Evolutionary conservation across 2,888 invertebrate species (phyloP), one percentile per base, ranked within the genome.

Genomic region (Bruchidius siliquastri): DNA sequence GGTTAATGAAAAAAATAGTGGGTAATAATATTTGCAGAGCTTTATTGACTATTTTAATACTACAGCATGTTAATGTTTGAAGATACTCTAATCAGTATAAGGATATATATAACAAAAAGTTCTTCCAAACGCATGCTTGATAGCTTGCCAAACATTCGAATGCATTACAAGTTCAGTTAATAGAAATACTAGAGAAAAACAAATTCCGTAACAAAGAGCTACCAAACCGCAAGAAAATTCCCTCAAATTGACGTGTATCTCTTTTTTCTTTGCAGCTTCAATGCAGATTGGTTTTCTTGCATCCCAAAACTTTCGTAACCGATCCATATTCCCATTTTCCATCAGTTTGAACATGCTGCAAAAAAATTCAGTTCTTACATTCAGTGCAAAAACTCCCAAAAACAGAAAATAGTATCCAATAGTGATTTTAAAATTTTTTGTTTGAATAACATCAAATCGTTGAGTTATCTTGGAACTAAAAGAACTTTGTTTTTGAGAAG

Each of bases 141-240:
- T 49, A 13, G 49, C 49, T 4, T 1, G 8, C 49, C 49, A 49
- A 13, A 49, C 49, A 49, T 49, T 8, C 18, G 49, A 49, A 13
- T 13, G 18, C 49, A 49, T 49, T 1, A 73, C 18, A 49, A 49
- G 18, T 49, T 90, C 90, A 0, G 81, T 80, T 0, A 83, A 0
- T 22, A 90, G 79, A 72, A 88, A 76, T 4, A 85, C 69, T 22
- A 85, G 20, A n/a, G 88, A 85, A 0, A 86, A 78, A 21, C 86
- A 77, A 79, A 88, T 85, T 22, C 92, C 92, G 1, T 87, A 80
- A 1, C 86, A 80, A 8, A 92, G 84, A 70, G 89, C 85, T 20
- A 89, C 81, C 20, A 91, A 84, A 0, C 90, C 90, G 74, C 89
- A 89, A 67, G 89, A 88, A 79, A 91, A 90, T 80, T 92, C 91